These are phyloP conservation scores for Castor canadensis DNA, from an alignment of 2,113 vertebrate genomes.

Conservation along the genomic window DNA sequence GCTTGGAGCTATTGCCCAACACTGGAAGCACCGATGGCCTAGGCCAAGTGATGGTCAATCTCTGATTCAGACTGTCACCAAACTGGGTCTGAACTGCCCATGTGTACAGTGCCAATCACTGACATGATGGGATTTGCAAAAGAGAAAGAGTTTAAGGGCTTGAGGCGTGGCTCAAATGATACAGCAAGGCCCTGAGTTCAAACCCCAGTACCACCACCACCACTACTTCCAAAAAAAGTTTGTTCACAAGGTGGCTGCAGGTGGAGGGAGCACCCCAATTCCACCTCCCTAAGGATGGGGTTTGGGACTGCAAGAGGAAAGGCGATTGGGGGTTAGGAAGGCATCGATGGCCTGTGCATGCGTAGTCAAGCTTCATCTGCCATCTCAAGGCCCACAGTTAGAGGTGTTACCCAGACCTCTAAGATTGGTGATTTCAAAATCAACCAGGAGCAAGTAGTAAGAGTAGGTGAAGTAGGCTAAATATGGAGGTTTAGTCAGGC, in stretches of 20 bases:
- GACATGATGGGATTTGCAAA: background rate
- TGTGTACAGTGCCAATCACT: background rate
- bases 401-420: too few species aligned
- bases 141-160: background rate
- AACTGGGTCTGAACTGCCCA: background rate
- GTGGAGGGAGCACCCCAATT: background rate
- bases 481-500: background rate
- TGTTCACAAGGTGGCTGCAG: background rate
- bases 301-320: too few species aligned
- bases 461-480: background rate
- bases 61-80: background rate
- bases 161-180: too few species aligned
- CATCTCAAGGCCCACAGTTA: background rate
- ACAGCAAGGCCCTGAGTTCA: too few species aligned
- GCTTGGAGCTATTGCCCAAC: rapidly evolving
- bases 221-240: too few species aligned
- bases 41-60: too few species aligned
- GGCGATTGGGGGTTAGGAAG: background rate
- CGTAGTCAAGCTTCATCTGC: background rate
- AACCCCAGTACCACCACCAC: too few species aligned
- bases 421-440: background rate
- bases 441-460: background rate
- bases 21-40: background rate
- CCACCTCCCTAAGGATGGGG: too few species aligned
- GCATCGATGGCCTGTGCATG: too few species aligned